These are phyloP conservation scores for Xenus cinereus DNA, from an alignment of 2,113 vertebrate genomes.

Conservation along the genomic window DNA sequence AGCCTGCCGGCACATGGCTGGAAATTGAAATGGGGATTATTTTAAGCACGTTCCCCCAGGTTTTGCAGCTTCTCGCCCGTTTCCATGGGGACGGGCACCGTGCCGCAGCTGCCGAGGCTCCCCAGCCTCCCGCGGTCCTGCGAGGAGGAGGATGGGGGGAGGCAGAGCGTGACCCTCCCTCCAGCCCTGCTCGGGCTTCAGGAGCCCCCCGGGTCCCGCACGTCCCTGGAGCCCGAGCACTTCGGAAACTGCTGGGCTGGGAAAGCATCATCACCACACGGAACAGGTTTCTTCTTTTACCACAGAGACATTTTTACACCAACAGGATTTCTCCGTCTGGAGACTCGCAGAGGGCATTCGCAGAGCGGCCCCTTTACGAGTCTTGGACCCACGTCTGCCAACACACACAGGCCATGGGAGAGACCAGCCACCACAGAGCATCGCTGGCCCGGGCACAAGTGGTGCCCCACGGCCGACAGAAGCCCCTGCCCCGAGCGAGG, in stretches of 20 bases:
- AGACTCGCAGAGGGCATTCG: fast-evolving
- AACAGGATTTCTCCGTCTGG: fast-evolving
- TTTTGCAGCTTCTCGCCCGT: neutral
- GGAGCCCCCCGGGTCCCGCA: neutral
- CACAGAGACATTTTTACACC: neutral
- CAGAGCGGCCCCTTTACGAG: neutral
- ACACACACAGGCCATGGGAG: fast-evolving
- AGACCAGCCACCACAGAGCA: fast-evolving
- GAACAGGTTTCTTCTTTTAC: fast-evolving
- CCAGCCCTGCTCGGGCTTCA: neutral
- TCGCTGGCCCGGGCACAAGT: neutral
- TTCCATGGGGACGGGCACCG: neutral
- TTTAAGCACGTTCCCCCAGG: neutral
- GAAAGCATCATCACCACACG: fast-evolving
- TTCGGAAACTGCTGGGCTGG: fast-evolving
- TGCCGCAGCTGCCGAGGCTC: neutral
- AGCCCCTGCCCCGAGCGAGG: neutral
- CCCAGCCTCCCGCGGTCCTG: neutral
- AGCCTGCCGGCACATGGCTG: neutral
- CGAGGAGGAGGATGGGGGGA: neutral
- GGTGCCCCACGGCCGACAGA: neutral
- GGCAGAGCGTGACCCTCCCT: neutral
- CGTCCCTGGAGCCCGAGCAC: neutral
- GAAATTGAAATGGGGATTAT: neutral
- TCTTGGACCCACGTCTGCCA: fast-evolving